Evolutionary conservation across 2,888 invertebrate genomes (phyloP).

Genomic region (Omphaloscelis lunosa): DNA sequence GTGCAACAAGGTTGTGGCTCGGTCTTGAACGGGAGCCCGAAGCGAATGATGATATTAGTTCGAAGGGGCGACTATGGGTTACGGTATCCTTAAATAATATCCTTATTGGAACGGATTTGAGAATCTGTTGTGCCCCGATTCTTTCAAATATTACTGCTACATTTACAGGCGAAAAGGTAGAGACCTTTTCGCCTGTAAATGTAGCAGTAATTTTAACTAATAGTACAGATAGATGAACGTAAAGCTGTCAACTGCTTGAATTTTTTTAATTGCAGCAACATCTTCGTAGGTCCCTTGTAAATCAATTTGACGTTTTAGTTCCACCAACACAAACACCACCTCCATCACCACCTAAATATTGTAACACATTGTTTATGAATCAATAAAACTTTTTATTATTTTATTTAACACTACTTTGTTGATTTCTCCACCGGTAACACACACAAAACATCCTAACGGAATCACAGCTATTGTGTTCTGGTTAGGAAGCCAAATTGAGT

Average conservation of each 20-base stretch:
- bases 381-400: too few species aligned
- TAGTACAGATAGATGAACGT: neutral
- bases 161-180: neutral
- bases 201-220: too few species aligned
- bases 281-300: neutral
- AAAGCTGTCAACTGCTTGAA: neutral
- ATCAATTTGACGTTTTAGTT: neutral
- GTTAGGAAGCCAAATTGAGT: neutral
- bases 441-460: neutral
- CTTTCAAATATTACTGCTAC: neutral
- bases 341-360: too few species aligned
- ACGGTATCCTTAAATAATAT: too few species aligned
- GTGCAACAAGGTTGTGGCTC: slow-evolving; percentile 36
- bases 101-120: neutral
- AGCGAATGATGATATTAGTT: neutral
- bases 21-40: slow-evolving; percentile 24
- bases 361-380: too few species aligned
- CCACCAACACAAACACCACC: too few species aligned
- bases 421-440: neutral
- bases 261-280: neutral
- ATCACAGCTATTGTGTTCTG: neutral
- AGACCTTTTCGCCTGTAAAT: too few species aligned
- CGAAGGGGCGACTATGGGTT: neutral
- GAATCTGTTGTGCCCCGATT: neutral
- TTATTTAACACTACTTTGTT: neutral